Percentiles rank a stretch among this genome's conserved stretches.
Evolutionary conservation across 2,888 invertebrate genomes (phyloP).

Genomic region (Troilus luridus): DNA sequence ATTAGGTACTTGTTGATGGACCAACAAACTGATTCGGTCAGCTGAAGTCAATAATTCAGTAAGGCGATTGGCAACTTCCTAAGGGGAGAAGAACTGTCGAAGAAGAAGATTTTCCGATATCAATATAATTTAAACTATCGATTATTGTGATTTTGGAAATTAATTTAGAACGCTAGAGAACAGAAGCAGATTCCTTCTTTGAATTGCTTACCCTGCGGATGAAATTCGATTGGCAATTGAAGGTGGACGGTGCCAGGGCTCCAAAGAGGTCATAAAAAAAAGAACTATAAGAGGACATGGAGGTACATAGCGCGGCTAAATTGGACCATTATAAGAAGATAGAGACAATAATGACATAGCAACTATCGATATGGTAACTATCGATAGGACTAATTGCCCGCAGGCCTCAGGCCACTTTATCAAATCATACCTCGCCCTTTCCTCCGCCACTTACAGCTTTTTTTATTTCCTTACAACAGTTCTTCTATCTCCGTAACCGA

Average conservation of each 20-base stretch:
- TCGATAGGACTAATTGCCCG: not conserved
- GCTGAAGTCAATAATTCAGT: no score
- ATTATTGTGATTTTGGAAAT: not conserved
- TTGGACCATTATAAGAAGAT: not conserved
- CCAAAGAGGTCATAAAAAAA: constrained; percentile 2
- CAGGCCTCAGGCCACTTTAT: constrained; percentile 6
- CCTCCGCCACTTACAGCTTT: not conserved
- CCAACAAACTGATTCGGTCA: no score
- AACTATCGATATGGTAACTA: not conserved
- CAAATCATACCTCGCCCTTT: constrained; percentile 1
- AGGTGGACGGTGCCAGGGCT: not conserved
- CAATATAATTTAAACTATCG: no score
- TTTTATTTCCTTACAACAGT: not conserved
- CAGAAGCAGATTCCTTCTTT: not conserved
- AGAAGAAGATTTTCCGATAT: no score
- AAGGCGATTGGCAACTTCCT: no score
- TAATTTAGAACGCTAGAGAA: not conserved
- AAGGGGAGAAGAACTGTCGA: no score
- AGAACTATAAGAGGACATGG: not conserved
- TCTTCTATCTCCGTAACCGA: not conserved
- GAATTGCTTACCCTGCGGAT: not conserved
- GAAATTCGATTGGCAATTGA: not conserved
- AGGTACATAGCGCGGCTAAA: constrained; percentile 14
- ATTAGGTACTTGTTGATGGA: no score
- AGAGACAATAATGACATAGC: constrained; percentile 6